Evolutionary conservation across 2,888 invertebrate species (phyloP).

Genomic region (Oasisia sp.): DNA sequence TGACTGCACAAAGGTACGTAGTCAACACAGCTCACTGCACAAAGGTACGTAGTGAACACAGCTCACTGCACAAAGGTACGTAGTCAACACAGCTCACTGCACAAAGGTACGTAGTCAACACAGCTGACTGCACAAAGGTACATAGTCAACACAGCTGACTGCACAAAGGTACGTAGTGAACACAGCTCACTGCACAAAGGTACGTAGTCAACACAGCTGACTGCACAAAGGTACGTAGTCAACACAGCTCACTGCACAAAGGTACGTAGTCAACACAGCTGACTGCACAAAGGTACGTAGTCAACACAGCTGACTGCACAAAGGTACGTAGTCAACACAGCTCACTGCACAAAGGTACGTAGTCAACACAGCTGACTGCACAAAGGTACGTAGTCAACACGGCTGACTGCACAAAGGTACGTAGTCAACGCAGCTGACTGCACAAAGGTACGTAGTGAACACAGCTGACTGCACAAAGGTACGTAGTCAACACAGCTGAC

Average conservation of each 20-base stretch:
- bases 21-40: too few relatives aligned
- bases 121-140: too few relatives aligned
- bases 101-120: conserved; percentile 72
- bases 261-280: conserved; percentile 86
- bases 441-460: too few relatives aligned
- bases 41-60: conserved; percentile 66
- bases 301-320: too few relatives aligned
- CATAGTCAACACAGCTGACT: conserved; percentile 91
- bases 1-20: too few relatives aligned
- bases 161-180: conserved; percentile 74
- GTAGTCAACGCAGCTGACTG: not conserved
- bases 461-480: conserved; percentile 90
- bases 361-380: too few relatives aligned
- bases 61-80: conserved; percentile 87
- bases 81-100: conserved; percentile 86
- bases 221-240: conserved; percentile 77
- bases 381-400: too few relatives aligned
- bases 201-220: conserved; percentile 92
- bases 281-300: conserved; percentile 83
- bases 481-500: conserved; percentile 27
- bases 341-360: conserved; percentile 85
- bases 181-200: too few relatives aligned
- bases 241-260: too few relatives aligned
- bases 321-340: too few relatives aligned
- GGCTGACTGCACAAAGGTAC: conserved; percentile 87